A percentile compares a stretch with the other conserved stretches of the same genome.
These are phyloP conservation scores for Podargus strigoides DNA, from an alignment of 2,797 vertebrate species.

Conservation along the genomic window DNA sequence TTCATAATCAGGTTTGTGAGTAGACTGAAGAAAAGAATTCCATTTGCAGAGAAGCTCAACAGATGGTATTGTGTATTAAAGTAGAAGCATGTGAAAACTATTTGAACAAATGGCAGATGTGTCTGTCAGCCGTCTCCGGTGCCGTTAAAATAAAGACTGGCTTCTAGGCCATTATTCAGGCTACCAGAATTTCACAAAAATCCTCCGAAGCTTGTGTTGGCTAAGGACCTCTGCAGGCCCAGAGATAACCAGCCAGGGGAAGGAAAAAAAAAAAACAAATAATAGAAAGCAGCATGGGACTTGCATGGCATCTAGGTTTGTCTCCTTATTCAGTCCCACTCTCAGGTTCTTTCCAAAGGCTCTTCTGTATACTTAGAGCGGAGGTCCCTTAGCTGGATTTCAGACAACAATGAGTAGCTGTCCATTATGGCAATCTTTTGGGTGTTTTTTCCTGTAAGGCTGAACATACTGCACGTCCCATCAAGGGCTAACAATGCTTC, in stretches of 20 bases:
- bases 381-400: neutral
- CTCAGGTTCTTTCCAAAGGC: neutral
- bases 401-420: neutral
- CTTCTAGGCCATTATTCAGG: neutral
- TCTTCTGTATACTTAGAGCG: no score
- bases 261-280: no score
- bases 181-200: neutral
- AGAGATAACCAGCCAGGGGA: neutral
- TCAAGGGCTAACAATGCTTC: neutral
- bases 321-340: neutral
- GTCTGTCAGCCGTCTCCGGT: constrained; percentile 61
- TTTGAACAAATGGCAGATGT: constrained; percentile 72
- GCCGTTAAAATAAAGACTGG: constrained; percentile 19
- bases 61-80: constrained; percentile 70
- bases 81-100: constrained; percentile 61
- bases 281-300: neutral
- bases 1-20: constrained; percentile 64
- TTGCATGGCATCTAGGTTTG: neutral
- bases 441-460: neutral
- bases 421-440: neutral
- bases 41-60: constrained; percentile 65
- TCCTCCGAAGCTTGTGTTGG: neutral
- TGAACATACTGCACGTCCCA: neutral
- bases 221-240: neutral
- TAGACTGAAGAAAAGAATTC: constrained; percentile 57